phyloP scores from a whole-genome alignment of 2,113 vertebrate genomes.

The Patagioenas fasciata region DNA sequence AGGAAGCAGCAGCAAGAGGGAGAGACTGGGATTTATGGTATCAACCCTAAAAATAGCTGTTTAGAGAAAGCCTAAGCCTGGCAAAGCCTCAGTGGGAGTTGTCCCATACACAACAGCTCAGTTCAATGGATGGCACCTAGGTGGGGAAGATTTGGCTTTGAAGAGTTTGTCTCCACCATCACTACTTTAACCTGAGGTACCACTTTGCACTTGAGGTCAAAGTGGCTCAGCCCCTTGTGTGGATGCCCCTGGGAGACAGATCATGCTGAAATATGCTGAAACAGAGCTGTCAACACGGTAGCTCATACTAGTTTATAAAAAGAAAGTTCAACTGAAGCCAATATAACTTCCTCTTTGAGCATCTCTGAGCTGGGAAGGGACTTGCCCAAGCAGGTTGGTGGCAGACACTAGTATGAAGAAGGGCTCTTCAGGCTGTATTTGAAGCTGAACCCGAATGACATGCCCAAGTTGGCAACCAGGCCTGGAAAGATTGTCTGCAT shows the following conservation, averaged over 20 bases:
- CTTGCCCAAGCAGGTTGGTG: constrained; percentile 57
- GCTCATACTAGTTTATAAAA: constrained; percentile 21
- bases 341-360: constrained; percentile 27
- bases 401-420: background rate
- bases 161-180: background rate
- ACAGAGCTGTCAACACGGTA: background rate
- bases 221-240: background rate
- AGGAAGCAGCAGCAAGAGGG: constrained; percentile 30
- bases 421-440: constrained; percentile 22
- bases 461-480: constrained; percentile 56
- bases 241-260: background rate
- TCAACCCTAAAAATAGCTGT: constrained; percentile 53
- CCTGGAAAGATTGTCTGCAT: background rate
- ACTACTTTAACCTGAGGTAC: background rate
- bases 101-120: background rate
- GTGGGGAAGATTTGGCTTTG: background rate
- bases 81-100: constrained; percentile 26
- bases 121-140: background rate
- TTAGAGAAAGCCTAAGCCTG: constrained; percentile 37
- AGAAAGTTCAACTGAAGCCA: constrained; percentile 28
- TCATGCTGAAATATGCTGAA: background rate
- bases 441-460: background rate
- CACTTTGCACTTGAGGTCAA: background rate
- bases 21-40: constrained; percentile 44
- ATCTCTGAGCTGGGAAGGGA: constrained; percentile 14